Evolutionary conservation across 2,888 invertebrate genomes (phyloP), one percentile per base, ranked within the genome.

Genomic region (Eulithis testata): DNA sequence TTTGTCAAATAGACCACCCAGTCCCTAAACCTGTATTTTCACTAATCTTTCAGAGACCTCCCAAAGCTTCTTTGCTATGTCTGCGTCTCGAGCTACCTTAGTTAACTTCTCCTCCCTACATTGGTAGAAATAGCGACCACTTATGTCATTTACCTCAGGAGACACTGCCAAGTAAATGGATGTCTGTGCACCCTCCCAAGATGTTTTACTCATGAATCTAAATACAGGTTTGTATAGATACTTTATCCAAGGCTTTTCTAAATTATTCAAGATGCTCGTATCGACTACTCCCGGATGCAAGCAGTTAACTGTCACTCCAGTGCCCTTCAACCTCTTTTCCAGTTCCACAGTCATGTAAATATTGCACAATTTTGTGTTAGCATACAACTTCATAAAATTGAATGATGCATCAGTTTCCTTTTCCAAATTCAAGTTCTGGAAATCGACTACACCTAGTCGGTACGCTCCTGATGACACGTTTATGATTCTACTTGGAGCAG

Each of bases 261-360:
- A 94, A 52, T 95, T 77, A 5, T 82, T 74, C 0, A 62, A 40
- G 4, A 71, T 71, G 2, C 50, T 60, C 1, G 96, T 96, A 74
- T 95, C 94, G 44, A 97, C 74, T 4, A 64, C 56, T 27, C 98
- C 98, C 0, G 98, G 97, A 89, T 97, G 97, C 59, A 97, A 88
- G 75, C 95, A 95, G 81, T 97, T 97, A 0, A 94, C 96, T 0
- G 96, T 96, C 0, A 97, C 95, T 27, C 95, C 94, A 1, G 95
- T 94, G 2, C 95, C 96, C 79, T 96, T 94, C 56, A 97, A 84
- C 58, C 94, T 93, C 61, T 94, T 92, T 4, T 95, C 95, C 68
- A 97, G 84, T 85, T 97, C 97, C 21, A 94, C 83, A 0, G 96
- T 95, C 79, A 96, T 74, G 27, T 55, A 60, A n/a, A 70, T 94